Evolutionary conservation across 2,888 invertebrate genomes (phyloP).

Genomic region (Cephus sareptanus): DNA sequence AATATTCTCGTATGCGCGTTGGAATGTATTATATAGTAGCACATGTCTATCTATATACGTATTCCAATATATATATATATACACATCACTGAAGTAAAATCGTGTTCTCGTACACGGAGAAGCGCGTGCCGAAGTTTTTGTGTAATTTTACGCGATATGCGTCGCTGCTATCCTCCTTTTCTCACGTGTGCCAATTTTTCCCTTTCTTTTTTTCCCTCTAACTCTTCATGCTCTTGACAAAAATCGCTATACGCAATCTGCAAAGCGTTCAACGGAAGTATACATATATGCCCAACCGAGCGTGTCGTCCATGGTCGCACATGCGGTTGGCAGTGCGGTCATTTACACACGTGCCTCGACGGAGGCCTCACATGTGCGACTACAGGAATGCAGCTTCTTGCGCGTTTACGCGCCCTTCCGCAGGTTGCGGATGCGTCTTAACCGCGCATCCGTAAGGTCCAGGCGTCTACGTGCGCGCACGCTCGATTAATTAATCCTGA

Average conservation of each 20-base stretch:
- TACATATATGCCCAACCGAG: not conserved
- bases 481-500: not conserved
- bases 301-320: not conserved
- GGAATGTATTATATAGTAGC: not conserved
- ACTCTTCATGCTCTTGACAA: slow-evolving; percentile 18
- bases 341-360: not conserved
- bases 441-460: not conserved
- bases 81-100: not conserved
- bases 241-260: not conserved
- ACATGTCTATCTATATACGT: not conserved
- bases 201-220: not conserved
- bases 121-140: not conserved
- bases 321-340: not conserved
- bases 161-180: not conserved
- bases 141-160: not conserved
- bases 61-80: not conserved
- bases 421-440: not conserved
- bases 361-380: not conserved
- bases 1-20: not conserved
- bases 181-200: not conserved
- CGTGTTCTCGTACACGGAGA: not conserved
- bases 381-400: not conserved
- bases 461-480: not conserved
- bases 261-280: not conserved
- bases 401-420: not conserved